Conservation (phyloP, 2,113 vertebrate genomes). For the Cavia porcellus region DNA sequence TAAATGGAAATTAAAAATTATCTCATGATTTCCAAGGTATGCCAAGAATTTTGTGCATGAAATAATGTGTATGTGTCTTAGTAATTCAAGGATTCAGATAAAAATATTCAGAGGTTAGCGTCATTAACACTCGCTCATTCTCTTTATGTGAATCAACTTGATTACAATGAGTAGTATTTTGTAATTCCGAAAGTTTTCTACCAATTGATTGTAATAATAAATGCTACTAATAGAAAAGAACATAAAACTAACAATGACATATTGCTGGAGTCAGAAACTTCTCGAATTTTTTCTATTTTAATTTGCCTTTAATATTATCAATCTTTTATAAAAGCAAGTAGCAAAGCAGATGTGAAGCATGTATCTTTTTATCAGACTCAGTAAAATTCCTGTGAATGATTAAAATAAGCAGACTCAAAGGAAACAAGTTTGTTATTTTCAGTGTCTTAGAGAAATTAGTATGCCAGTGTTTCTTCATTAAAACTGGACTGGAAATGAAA, state of each 20-base stretch:
- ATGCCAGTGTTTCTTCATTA: background rate
- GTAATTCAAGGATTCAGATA: background rate
- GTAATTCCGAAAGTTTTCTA: background rate
- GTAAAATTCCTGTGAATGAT: background rate
- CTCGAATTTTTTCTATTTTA: background rate
- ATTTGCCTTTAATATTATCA: background rate
- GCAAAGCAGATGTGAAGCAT: background rate
- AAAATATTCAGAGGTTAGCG: background rate
- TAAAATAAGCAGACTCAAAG: background rate
- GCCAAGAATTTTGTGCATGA: background rate
- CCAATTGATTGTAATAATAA: background rate
- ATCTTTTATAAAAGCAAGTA: background rate
- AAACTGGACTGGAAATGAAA: background rate
- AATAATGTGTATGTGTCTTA: background rate
- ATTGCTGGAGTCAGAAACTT: background rate
- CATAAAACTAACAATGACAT: background rate
- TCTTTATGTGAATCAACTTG: background rate
- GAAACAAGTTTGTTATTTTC: background rate
- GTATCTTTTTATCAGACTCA: background rate
- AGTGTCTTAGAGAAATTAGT: background rate
- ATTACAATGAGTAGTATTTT: slow-evolving; percentile 17
- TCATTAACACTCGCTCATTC: background rate
- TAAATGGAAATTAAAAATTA: slow-evolving; percentile 22
- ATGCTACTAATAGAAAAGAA: background rate
- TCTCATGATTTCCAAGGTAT: background rate